Base-by-base conservation (phyloP, 2,888 invertebrate species). In the Agrotis segetum region DNA sequence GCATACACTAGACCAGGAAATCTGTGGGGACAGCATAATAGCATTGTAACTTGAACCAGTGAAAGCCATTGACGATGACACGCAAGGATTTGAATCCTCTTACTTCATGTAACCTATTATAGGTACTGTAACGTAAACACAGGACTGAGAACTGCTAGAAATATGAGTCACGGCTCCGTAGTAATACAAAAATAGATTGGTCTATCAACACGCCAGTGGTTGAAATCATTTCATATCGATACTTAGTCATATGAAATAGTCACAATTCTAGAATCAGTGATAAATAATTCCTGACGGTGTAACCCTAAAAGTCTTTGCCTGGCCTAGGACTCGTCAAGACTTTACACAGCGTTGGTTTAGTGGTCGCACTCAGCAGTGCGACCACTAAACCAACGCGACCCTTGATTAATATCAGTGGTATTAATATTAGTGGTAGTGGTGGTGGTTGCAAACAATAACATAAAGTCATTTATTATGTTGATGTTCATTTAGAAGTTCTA, bases 401-500 rank as follows among this genome's bases (percentile, higher is more conserved):
- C 4, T 3, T 29, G 3, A 3, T 21, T 21, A 11, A 34, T 9
- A n/a, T 3, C 11, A 19, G 53, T n/a, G n/a, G n/a, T n/a, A n/a
- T n/a, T n/a, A n/a, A n/a, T n/a, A n/a, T n/a, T n/a, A n/a, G n/a
- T n/a, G n/a, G n/a, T n/a, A n/a, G n/a, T n/a, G n/a, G n/a, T n/a
- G n/a, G n/a, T n/a, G 6, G 19, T 24, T 71, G 21, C 14, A 53
- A 53, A 67, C 19, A 74, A 55, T 49, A n/a, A 55, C 17, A 49
- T 29, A 44, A 29, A 56, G 53, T 9, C 13, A 50, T 68, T 14
- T 50, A 70, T 58, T 24, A 69, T 24, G 19, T 34, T 52, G 17
- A 58, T 40, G 50, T 24, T 47, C 58, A 77, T 72, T 72, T 9
- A 13, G 29, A 70, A 58, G 34, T 47, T 74, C 17, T 19, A 40